Evolutionary conservation across 2,113 vertebrate species (phyloP).

Genomic region (Alexandromys fortis): DNA sequence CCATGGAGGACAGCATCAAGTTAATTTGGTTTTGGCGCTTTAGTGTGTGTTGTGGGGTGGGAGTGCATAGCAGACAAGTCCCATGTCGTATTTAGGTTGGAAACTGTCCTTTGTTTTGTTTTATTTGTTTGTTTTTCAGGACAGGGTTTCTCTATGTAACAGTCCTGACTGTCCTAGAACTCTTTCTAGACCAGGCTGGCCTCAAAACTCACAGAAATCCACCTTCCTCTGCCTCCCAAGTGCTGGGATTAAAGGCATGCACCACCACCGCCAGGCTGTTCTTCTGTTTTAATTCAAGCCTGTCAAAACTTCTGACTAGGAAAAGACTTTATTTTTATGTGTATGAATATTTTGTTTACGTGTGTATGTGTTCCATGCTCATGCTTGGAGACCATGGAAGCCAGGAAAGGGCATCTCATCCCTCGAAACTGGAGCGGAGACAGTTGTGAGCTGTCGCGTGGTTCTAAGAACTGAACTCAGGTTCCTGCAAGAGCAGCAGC

Average conservation of each 20-base stretch:
- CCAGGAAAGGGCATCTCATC: background rate
- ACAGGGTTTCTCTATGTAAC: too few species aligned
- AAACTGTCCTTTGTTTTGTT: background rate
- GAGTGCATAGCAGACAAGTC: background rate
- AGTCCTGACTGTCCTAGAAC: too few species aligned
- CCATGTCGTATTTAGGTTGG: constrained; percentile 21
- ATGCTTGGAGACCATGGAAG: background rate
- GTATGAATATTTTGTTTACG: background rate
- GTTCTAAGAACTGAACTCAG: background rate
- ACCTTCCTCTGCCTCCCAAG: too few species aligned
- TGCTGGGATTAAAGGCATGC: too few species aligned
- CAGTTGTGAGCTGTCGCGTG: background rate
- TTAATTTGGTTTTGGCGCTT: constrained; percentile 50
- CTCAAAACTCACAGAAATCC: too few species aligned
- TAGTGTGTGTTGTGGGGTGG: background rate
- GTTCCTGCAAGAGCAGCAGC: background rate
- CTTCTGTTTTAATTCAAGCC: background rate
- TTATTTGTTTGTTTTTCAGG: too few species aligned
- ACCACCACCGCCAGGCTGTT: too few species aligned
- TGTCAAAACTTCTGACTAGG: background rate
- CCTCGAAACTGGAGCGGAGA: background rate
- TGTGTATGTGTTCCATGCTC: background rate
- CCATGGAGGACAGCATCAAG: background rate
- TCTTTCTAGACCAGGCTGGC: too few species aligned
- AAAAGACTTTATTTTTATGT: background rate